Percentiles rank a stretch among this genome's conserved stretches.
Evolutionary conservation across 2,888 invertebrate species (phyloP).

Genomic region (Sarcophaga variegata): DNA sequence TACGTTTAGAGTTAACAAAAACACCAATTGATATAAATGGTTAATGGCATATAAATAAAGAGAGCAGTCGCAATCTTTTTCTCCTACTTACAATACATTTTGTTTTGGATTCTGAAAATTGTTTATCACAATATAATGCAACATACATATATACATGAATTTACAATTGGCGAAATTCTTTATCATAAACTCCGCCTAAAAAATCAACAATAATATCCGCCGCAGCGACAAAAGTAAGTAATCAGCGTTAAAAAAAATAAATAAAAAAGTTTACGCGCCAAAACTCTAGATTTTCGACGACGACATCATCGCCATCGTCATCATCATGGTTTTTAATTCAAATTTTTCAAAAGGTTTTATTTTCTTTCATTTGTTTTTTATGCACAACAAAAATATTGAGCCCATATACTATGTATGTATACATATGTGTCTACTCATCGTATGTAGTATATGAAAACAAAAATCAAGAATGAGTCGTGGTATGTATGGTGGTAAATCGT

Average conservation of each 20-base stretch:
- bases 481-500: constrained; percentile 21
- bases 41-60: too few species aligned
- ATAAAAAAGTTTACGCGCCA: constrained; percentile 55
- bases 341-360: constrained; percentile 22
- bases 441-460: background rate
- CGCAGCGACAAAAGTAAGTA: constrained; percentile 4
- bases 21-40: too few species aligned
- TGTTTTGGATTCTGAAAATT: constrained; percentile 47
- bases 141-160: too few species aligned
- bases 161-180: too few species aligned
- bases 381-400: background rate
- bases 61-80: too few species aligned
- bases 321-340: constrained; percentile 4
- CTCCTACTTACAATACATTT: background rate
- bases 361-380: constrained; percentile 3
- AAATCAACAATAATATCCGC: background rate
- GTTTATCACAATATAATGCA: constrained; percentile 7
- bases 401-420: too few species aligned
- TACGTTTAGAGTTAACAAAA: too few species aligned
- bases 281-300: constrained; percentile 22
- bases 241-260: constrained; percentile 1
- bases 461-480: constrained; percentile 1
- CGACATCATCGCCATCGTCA: background rate
- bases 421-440: too few species aligned
- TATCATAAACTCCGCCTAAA: constrained; percentile 18